Evolutionary conservation across 1,140 invertebrate species (phyloP).

Genomic region (Latrodectus geometricus): DNA sequence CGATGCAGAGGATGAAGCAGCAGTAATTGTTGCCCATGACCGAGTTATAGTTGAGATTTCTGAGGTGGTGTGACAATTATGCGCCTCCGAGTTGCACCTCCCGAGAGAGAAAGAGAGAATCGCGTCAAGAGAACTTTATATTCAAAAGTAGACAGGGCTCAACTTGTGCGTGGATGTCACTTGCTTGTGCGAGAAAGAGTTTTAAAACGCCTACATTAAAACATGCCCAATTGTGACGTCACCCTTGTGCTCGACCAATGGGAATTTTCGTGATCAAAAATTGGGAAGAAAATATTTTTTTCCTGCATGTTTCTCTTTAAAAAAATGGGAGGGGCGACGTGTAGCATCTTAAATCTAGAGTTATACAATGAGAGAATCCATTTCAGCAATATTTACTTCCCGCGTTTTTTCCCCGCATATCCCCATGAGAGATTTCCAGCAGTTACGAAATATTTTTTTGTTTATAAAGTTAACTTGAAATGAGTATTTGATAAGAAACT

Average conservation of each 20-base stretch:
- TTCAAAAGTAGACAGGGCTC: conserved; percentile 20
- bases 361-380: too few species aligned
- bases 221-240: conserved; percentile 53
- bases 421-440: too few species aligned
- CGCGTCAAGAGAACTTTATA: conserved; percentile 33
- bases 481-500: too few species aligned
- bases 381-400: too few species aligned
- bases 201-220: conserved; percentile 60
- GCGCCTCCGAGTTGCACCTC: neutral
- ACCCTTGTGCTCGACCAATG: conserved; percentile 1
- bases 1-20: conserved; percentile 16
- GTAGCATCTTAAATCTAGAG: conserved; percentile 7
- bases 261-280: conserved; percentile 15
- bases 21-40: conserved; percentile 26
- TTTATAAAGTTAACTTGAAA: too few species aligned
- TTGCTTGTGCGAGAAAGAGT: conserved; percentile 45
- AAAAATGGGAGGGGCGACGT: conserved; percentile 51
- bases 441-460: too few species aligned
- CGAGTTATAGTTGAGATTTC: neutral
- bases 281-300: conserved; percentile 29
- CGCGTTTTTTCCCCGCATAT: too few species aligned
- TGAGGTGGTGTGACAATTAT: neutral
- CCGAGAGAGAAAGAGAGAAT: neutral
- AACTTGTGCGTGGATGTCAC: conserved; percentile 48
- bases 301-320: conserved; percentile 14